These are phyloP conservation scores for Drosophila fuyamai DNA, from an alignment of 1,140 invertebrate genomes.

Conservation along the genomic window DNA sequence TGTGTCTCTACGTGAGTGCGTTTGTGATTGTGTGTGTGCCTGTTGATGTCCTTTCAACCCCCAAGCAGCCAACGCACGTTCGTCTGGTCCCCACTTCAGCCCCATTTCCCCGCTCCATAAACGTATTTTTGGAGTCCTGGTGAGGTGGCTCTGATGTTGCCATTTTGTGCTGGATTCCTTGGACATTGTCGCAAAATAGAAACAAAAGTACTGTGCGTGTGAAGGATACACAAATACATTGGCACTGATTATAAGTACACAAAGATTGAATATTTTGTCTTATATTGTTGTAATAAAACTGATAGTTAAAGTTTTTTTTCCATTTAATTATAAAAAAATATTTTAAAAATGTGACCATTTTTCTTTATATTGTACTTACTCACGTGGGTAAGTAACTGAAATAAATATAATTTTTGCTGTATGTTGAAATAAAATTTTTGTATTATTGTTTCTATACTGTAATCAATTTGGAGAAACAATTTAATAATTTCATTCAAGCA, in stretches of 20 bases:
- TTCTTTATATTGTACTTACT: too few relatives aligned
- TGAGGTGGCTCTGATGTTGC: slow-evolving; percentile 55
- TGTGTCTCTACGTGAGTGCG: slow-evolving; percentile 37
- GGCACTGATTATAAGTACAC: neutral
- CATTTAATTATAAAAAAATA: too few relatives aligned
- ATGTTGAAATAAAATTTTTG: too few relatives aligned
- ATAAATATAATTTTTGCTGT: too few relatives aligned
- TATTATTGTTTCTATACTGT: too few relatives aligned
- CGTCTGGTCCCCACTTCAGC: slow-evolving; percentile 50
- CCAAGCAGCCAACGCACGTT: slow-evolving; percentile 62
- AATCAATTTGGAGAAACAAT: too few relatives aligned
- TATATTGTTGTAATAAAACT: too few relatives aligned
- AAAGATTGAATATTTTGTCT: neutral
- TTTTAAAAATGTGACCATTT: too few relatives aligned
- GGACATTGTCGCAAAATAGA: slow-evolving; percentile 76
- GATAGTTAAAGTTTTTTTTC: too few relatives aligned
- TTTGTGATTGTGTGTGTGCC: slow-evolving; percentile 30
- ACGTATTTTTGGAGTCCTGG: slow-evolving; percentile 56
- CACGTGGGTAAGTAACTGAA: too few relatives aligned
- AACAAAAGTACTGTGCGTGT: slow-evolving; percentile 43
- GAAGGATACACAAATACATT: slow-evolving; percentile 26
- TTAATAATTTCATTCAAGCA: too few relatives aligned
- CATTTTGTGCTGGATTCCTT: slow-evolving; percentile 72
- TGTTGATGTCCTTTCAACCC: slow-evolving; percentile 71
- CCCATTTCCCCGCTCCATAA: neutral